phyloP scores from a whole-genome alignment of 2,888 invertebrate species.

The Itoplectis maculator region DNA sequence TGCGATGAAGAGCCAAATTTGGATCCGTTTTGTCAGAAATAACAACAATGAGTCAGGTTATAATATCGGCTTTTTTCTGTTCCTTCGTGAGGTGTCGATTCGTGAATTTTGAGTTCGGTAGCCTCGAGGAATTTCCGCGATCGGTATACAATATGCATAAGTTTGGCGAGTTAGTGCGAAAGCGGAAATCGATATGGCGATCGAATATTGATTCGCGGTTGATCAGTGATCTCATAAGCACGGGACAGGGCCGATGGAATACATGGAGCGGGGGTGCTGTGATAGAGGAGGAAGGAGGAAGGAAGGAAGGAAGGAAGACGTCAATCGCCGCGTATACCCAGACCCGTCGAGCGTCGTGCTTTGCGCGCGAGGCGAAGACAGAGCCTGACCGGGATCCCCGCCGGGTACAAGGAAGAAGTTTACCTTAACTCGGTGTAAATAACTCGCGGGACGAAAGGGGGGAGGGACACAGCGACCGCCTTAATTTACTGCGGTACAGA shows the following conservation, averaged over 20 bases:
- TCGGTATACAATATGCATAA: too few relatives aligned
- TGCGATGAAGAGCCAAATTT: too few relatives aligned
- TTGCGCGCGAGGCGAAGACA: constrained; percentile 76
- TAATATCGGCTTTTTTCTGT: too few relatives aligned
- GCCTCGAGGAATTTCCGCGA: too few relatives aligned
- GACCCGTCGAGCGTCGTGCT: constrained; percentile 66
- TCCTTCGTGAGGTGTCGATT: too few relatives aligned
- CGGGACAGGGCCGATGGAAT: not conserved
- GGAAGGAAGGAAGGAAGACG: constrained; percentile 76
- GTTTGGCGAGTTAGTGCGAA: not conserved
- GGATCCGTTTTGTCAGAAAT: not conserved
- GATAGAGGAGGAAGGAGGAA: constrained; percentile 72
- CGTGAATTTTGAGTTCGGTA: constrained; percentile 13
- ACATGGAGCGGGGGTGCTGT: constrained; percentile 26
- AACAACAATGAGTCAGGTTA: too few relatives aligned
- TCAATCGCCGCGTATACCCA: constrained; percentile 72
- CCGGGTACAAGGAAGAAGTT: constrained; percentile 77
- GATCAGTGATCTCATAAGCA: not conserved
- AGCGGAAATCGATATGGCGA: not conserved
- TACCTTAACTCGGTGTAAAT: constrained; percentile 81
- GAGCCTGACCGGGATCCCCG: constrained; percentile 81
- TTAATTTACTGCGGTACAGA: constrained; percentile 49
- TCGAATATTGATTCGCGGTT: not conserved
- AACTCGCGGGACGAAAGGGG: too few relatives aligned
- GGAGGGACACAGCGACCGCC: constrained; percentile 59